Base-by-base conservation (phyloP, 2,113 vertebrate genomes). In the Tragulus kanchil region DNA sequence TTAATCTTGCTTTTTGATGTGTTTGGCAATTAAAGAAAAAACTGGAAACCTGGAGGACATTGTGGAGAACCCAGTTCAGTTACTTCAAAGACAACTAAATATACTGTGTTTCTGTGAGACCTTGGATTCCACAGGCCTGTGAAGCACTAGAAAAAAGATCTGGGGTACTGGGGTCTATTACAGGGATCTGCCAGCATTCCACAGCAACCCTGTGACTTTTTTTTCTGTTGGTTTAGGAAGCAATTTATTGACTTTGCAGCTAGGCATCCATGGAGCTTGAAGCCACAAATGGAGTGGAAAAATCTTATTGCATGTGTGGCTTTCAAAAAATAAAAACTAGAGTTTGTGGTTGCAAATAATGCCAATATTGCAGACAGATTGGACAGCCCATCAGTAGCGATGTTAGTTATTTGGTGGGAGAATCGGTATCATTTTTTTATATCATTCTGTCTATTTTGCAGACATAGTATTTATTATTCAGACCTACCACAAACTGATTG, bases 291-390 rank as follows among this genome's bases (percentile, higher is more conserved):
- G 69, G 42, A 97, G 52, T 15, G 36, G 69, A 45, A 62, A 96
- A 84, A 90, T 94, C 79, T 85, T 97, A 83, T 73, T 96, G 97
- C 56, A 92, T 93, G 25, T 94, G 50, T n/a, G n/a, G 1, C 56
- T 92, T 94, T 79, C 48, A 3, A 95, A 93, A 97, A 98, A 65
- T 31, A 98, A 69, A 42, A 96, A 1, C 19, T 90, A n/a, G 21
- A 45, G 58, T 79, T 96, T 89, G 0, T 94, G 79, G n/a, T 71
- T 94, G 25, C 10, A 84, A n/a, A 58, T 84, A 94, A 89, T 67
- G 25, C 31, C 56, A 23, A 16, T 90, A 28, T 86, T 95, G 85
- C 64, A 93, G 83, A 87, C 2, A 61, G 26, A 91, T 42, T 89
- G 28, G 48, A 90, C 88, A 58, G 56, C 42, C 0, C 1, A 3